Evolutionary conservation across 2,888 invertebrate genomes (phyloP).

Genomic region (Poecilobothrus nobilitatus): DNA sequence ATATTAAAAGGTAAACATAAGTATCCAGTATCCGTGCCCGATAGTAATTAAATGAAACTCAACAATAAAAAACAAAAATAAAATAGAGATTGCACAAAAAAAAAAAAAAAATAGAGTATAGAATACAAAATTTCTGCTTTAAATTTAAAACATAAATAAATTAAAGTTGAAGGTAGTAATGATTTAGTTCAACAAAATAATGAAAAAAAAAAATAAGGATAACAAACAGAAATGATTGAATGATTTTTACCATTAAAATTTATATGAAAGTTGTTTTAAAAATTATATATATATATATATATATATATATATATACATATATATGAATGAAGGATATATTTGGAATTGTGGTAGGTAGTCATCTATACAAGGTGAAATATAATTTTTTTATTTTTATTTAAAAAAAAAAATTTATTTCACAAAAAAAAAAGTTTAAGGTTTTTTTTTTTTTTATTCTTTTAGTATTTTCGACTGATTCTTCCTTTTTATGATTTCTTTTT

Average conservation of each 20-base stretch:
- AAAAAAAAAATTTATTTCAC: too few species aligned
- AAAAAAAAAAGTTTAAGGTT: too few species aligned
- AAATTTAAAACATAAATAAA: neutral
- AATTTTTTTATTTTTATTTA: too few species aligned
- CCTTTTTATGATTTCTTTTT: too few species aligned
- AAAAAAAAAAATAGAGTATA: neutral
- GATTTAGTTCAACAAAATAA: neutral
- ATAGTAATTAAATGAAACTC: neutral
- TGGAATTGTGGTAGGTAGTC: too few species aligned
- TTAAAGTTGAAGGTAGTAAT: neutral
- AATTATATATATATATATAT: too few species aligned
- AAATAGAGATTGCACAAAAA: neutral
- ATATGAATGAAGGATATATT: too few species aligned
- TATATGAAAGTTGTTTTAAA: neutral
- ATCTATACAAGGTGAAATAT: too few species aligned
- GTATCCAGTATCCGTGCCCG: neutral
- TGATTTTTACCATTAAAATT: constrained; percentile 1
- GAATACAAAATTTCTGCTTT: neutral
- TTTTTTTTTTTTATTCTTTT: too few species aligned
- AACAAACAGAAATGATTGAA: neutral
- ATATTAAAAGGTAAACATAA: neutral
- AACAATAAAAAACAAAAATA: neutral
- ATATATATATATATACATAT: too few species aligned
- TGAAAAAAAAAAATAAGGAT: neutral
- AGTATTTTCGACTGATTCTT: too few species aligned